Conservation (phyloP, 2,888 invertebrate species). For the Hydriomena furcata region DNA sequence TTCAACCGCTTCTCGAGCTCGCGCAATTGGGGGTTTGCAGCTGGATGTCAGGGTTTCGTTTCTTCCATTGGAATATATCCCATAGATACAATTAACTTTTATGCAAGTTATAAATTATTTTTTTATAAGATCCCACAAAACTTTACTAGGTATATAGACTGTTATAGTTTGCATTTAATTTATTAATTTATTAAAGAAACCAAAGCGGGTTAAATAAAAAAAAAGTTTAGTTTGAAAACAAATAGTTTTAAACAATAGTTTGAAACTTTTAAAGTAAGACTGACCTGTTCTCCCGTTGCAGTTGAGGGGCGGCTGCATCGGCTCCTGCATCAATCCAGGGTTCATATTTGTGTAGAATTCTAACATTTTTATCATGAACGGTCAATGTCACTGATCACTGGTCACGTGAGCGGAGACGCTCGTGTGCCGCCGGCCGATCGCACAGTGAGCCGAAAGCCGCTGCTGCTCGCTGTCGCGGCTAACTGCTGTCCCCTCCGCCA, state of each 20-base stretch:
- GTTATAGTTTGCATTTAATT: too few relatives aligned
- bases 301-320: slow-evolving; percentile 81
- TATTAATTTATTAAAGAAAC: too few relatives aligned
- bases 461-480: slow-evolving; percentile 38
- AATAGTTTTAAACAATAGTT: not conserved
- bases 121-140: too few relatives aligned
- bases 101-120: too few relatives aligned
- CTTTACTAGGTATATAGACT: too few relatives aligned
- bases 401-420: slow-evolving; percentile 40
- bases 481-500: slow-evolving; percentile 47
- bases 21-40: too few relatives aligned
- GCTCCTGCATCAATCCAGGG: slow-evolving; percentile 84
- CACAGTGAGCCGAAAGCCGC: slow-evolving; percentile 55
- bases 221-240: slow-evolving; percentile 4
- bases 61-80: too few relatives aligned
- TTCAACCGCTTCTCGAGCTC: too few relatives aligned
- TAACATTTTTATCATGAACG: slow-evolving; percentile 81
- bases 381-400: slow-evolving; percentile 46
- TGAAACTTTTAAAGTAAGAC: slow-evolving; percentile 27
- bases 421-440: slow-evolving; percentile 47
- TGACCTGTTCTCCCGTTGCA: slow-evolving; percentile 87
- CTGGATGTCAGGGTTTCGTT: too few relatives aligned
- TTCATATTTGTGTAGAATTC: slow-evolving; percentile 87
- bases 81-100: too few relatives aligned
- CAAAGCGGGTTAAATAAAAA: too few relatives aligned